A percentile compares a stretch with the other conserved stretches of the same genome.
Evolutionary conservation across 2,797 vertebrate genomes (phyloP).

Genomic region (Peromyscus attwateri): DNA sequence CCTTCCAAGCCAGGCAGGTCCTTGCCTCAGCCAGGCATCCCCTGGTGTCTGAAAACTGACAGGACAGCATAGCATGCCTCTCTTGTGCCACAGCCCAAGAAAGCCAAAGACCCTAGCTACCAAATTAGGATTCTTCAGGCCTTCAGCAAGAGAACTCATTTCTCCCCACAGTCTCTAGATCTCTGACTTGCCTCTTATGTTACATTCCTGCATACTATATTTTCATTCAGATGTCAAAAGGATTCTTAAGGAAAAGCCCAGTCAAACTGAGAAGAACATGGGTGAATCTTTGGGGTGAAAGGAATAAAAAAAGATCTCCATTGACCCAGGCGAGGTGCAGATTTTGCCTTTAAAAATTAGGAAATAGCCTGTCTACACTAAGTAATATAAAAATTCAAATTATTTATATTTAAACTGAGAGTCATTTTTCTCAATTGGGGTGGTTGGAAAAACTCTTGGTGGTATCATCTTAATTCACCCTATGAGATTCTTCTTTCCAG

Average conservation of each 20-base stretch:
- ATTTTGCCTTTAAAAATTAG: conserved; percentile 31
- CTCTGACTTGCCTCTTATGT: conserved; percentile 57
- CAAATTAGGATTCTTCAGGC: conserved; percentile 56
- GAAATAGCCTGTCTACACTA: neutral
- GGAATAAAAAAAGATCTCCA: neutral
- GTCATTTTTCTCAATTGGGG: neutral
- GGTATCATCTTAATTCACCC: neutral
- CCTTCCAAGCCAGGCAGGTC: conserved; percentile 34
- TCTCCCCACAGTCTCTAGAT: conserved; percentile 21
- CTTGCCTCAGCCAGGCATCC: conserved; percentile 15
- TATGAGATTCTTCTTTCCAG: neutral
- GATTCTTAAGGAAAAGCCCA: conserved; percentile 34
- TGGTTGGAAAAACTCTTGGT: neutral
- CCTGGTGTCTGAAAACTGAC: neutral
- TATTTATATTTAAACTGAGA: neutral
- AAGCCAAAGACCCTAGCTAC: conserved; percentile 9
- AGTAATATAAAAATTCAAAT: conserved; percentile 52
- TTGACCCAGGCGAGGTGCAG: neutral
- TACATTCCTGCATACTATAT: conserved; percentile 18
- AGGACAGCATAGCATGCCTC: conserved; percentile 23
- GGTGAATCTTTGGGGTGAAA: neutral
- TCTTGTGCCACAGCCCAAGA: conserved; percentile 35
- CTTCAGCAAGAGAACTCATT: conserved; percentile 12
- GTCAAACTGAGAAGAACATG: neutral
- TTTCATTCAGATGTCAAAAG: conserved; percentile 54